phyloP scores from a whole-genome alignment of 2,113 vertebrate genomes.

The Tyrannus savana region DNA sequence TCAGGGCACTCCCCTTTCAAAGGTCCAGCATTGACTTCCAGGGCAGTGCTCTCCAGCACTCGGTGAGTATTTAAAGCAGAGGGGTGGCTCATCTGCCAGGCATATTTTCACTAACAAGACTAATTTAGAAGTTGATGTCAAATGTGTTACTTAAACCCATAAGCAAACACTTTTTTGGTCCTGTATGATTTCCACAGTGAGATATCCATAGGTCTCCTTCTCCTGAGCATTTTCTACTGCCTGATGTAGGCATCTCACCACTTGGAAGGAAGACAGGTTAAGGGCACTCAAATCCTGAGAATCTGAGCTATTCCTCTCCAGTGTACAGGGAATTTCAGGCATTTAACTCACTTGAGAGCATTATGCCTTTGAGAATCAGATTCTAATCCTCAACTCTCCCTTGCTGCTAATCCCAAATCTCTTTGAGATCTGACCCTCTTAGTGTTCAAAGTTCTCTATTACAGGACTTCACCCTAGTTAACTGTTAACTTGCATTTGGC shows the following conservation, averaged over 20 bases:
- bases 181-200: neutral
- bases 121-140: neutral
- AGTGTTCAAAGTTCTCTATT: slow-evolving; percentile 1
- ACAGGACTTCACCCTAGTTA: neutral
- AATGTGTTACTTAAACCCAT: neutral
- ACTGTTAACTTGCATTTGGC: slow-evolving; percentile 11
- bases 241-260: neutral
- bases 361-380: neutral
- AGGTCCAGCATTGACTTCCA: neutral
- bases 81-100: neutral
- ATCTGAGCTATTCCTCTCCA: neutral
- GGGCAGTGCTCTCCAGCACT: neutral
- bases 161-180: neutral
- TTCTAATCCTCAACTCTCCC: neutral
- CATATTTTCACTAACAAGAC: neutral
- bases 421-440: neutral
- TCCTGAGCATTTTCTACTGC: neutral
- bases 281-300: neutral
- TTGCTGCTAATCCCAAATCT: neutral
- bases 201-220: neutral
- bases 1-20: neutral
- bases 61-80: neutral
- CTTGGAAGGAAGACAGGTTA: neutral
- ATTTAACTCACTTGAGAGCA: neutral
- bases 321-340: neutral